Conservation (phyloP, 2,888 invertebrate genomes). For the Drosophila neutralis region DNA sequence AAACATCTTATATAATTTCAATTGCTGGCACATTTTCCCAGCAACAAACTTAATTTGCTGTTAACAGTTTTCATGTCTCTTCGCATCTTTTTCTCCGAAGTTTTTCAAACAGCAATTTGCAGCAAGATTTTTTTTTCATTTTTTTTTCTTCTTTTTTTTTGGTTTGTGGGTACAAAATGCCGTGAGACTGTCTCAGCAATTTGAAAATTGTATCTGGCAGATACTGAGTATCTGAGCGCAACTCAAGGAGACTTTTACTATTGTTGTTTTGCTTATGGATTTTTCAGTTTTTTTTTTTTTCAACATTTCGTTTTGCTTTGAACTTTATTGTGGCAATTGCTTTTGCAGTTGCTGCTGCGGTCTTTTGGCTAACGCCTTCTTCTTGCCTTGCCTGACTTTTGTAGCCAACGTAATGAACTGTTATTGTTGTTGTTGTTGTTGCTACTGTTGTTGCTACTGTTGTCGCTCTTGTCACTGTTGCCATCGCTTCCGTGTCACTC, state of each 20-base stretch:
- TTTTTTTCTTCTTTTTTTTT: background rate
- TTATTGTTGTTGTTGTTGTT: constrained; percentile 36
- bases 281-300: constrained; percentile 19
- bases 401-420: constrained; percentile 54
- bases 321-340: constrained; percentile 13
- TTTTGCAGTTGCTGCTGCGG: constrained; percentile 24
- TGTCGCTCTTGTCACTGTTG: constrained; percentile 24
- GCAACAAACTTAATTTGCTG: constrained; percentile 42
- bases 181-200: constrained; percentile 75
- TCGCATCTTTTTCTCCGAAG: constrained; percentile 26
- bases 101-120: constrained; percentile 43
- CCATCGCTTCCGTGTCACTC: constrained; percentile 68
- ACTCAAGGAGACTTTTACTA: constrained; percentile 47
- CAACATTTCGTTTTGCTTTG: constrained; percentile 15
- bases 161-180: constrained; percentile 50
- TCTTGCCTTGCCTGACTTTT: constrained; percentile 54
- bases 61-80: constrained; percentile 49
- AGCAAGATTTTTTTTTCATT: constrained; percentile 24
- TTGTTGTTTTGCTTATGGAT: constrained; percentile 31
- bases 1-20: constrained; percentile 57
- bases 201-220: constrained; percentile 74
- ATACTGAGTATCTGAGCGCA: constrained; percentile 39
- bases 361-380: constrained; percentile 69
- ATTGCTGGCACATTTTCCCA: constrained; percentile 52
- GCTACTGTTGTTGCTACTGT: constrained; percentile 16